Base-by-base conservation (phyloP, 2,888 invertebrate species). In the Stenurella melanura region DNA sequence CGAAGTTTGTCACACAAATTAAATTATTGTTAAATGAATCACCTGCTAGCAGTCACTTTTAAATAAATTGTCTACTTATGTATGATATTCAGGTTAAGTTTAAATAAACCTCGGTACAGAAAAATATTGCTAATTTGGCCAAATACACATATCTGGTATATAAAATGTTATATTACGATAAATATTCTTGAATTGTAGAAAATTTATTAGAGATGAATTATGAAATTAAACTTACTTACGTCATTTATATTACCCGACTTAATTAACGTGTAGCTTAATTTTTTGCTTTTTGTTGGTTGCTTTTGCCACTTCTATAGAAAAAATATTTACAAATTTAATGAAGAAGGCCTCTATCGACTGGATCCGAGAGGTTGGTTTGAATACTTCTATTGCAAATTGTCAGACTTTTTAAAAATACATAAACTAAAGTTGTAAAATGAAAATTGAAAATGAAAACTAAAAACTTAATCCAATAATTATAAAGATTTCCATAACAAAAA, bases 11-110 rank as follows among this genome's bases (percentile, higher is more conserved):
- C n/a, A 42, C 15, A 42, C 12, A 50, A 50, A 50, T 12, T 12
- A 42, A 42, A 50, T 50, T 50, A 50, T 50, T 50, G 50, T 50
- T 58, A 1, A 9, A 58, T 58, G 58, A 58, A 58, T 58, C 58
- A 58, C 19, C 21, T 15, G 58, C 18, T 5, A 58, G 7, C 21
- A 58, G 7, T 58, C 15, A 50, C 50, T n/a, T 15, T 50, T 50
- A 50, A 57, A 58, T 58, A 58, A 18, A 4, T 57, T 7, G 58
- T n/a, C 50, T n/a, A 19, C 11, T 58, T 15, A 19, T 19, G 11
- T 58, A 58, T 21, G 58, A 21, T 12, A 11, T 1, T 12, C 21
- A 21, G 21, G 10, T 58, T 58, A 17, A 57, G 11, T 19, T 9
- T 56, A 7, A 56, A 56, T 56, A 7, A 56, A 56, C 10, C 10